phyloP scores from a whole-genome alignment of 1,140 invertebrate genomes.

The Spodoptera litura region DNA sequence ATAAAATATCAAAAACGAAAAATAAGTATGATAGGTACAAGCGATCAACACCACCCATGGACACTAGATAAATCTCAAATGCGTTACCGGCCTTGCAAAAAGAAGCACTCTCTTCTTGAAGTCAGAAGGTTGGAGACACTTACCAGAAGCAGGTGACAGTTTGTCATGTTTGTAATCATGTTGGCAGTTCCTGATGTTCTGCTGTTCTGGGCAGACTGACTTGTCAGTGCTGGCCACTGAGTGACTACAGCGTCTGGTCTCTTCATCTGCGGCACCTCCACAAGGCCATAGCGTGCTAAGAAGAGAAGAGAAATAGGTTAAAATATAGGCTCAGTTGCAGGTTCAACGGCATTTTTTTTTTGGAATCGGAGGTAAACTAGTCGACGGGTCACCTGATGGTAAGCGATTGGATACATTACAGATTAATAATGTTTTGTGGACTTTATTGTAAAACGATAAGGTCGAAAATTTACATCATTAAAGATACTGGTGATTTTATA shows the following conservation, averaged over 20 bases:
- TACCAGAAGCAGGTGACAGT: slow-evolving; percentile 80
- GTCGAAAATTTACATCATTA: too few species aligned
- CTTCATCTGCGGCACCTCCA: slow-evolving; percentile 69
- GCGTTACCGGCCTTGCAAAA: background rate
- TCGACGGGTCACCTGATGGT: too few species aligned
- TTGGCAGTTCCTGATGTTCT: slow-evolving; percentile 89
- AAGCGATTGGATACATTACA: too few species aligned
- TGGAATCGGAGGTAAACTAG: too few species aligned
- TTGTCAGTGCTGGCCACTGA: slow-evolving; percentile 86
- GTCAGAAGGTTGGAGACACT: slow-evolving; percentile 33
- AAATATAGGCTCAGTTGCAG: background rate
- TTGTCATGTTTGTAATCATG: slow-evolving; percentile 87
- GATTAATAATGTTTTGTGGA: too few species aligned
- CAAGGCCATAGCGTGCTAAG: slow-evolving; percentile 74
- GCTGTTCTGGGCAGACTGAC: slow-evolving; percentile 88
- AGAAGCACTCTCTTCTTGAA: background rate
- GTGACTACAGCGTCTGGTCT: slow-evolving; percentile 80
- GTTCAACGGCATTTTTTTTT: too few species aligned
- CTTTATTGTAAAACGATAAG: too few species aligned
- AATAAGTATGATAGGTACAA: too few species aligned
- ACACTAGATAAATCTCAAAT: background rate
- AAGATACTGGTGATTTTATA: too few species aligned
- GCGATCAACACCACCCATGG: too few species aligned
- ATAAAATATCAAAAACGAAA: too few species aligned
- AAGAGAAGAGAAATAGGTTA: background rate